Percentiles rank a stretch among this genome's conserved stretches.
These are phyloP conservation scores for Ceratosolen fusciceps DNA, from an alignment of 1,140 invertebrate genomes.

Conservation along the genomic window DNA sequence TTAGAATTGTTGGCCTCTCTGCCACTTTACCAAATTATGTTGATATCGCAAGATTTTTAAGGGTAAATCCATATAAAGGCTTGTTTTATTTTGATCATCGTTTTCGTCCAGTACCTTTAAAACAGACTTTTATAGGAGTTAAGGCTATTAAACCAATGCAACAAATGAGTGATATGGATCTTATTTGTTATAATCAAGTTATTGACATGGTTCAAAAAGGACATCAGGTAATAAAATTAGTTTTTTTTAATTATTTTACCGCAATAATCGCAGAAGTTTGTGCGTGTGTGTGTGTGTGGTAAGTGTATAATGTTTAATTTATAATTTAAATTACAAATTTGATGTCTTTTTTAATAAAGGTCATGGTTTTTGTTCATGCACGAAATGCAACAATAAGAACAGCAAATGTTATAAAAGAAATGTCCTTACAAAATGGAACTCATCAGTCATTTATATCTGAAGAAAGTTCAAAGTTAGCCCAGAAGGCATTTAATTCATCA, in stretches of 20 bases:
- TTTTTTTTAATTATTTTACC: background rate
- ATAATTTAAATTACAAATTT: background rate
- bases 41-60: constrained; percentile 94
- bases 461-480: constrained; percentile 74
- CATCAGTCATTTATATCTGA: constrained; percentile 80
- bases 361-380: constrained; percentile 99
- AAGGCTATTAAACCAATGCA: constrained; percentile 84
- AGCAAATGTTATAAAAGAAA: constrained; percentile 84
- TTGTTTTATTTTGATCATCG: constrained; percentile 98
- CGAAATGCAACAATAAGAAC: constrained; percentile 94
- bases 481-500: constrained; percentile 78
- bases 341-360: constrained; percentile 69
- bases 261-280: background rate
- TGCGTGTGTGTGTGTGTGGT: background rate
- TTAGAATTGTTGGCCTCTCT: constrained; percentile 96
- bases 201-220: constrained; percentile 88
- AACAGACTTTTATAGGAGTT: constrained; percentile 93
- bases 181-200: constrained; percentile 95
- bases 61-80: constrained; percentile 93
- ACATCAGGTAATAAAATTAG: constrained; percentile 79
- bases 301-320: background rate
- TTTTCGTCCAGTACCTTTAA: constrained; percentile 95
- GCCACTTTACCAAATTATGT: constrained; percentile 98
- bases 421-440: constrained; percentile 82
- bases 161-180: constrained; percentile 90